These are phyloP conservation scores for Drosophila kikkawai DNA, from an alignment of 1,140 invertebrate genomes.

Conservation along the genomic window DNA sequence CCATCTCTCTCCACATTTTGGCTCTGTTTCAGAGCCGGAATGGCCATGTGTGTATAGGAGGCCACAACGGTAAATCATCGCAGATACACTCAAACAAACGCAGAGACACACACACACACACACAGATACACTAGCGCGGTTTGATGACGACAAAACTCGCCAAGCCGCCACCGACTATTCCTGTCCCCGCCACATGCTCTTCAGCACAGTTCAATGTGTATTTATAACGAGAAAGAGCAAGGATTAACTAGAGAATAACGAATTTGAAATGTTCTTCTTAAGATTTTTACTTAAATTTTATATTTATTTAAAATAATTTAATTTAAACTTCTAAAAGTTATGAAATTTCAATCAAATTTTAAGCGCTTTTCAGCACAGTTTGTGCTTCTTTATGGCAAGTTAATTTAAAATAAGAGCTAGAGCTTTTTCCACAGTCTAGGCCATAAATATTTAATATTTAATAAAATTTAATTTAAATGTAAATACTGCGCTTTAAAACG, in stretches of 20 bases:
- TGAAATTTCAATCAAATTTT: too few relatives aligned
- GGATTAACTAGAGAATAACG: neutral
- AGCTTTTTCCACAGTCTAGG: neutral
- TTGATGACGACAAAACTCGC: constrained; percentile 67
- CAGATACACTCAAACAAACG: constrained; percentile 31
- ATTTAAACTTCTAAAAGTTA: too few relatives aligned
- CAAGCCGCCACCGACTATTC: constrained; percentile 28
- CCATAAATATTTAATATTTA: neutral
- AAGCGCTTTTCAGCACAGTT: neutral
- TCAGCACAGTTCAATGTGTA: constrained; percentile 52
- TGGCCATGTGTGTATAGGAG: constrained; percentile 43
- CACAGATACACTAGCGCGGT: constrained; percentile 25
- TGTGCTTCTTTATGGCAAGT: neutral
- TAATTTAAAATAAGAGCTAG: neutral
- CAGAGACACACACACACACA: constrained; percentile 10
- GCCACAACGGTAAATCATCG: constrained; percentile 81
- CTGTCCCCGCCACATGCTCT: constrained; percentile 24
- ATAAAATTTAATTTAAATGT: neutral
- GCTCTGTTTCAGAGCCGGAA: constrained; percentile 30
- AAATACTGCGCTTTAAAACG: neutral
- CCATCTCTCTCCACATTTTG: neutral
- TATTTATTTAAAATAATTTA: neutral
- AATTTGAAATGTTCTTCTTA: neutral
- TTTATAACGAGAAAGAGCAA: constrained; percentile 13
- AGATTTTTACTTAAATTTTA: neutral